Evolutionary conservation across 2,113 vertebrate species (phyloP), one percentile per base, ranked within the genome.

Genomic region (Heterochromis multidens): DNA sequence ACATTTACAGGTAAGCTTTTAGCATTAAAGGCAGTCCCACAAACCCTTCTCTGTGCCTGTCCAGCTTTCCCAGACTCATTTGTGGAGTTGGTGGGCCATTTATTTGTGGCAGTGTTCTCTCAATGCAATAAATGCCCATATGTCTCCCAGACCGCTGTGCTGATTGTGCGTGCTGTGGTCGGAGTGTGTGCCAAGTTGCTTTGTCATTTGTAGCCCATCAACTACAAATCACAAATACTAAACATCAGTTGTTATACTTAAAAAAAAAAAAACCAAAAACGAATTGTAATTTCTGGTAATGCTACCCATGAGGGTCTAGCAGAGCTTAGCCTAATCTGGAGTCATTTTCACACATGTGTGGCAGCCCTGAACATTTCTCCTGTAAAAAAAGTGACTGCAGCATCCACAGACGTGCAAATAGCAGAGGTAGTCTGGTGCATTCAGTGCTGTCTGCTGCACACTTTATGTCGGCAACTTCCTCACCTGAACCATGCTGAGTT

Each of bases 1-100:
- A 96, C 91, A 95, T 97, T 67, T 98, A 97, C 97, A 99, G 97
- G 97, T 97, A 98, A 98, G 97, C 94, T 7, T 52, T 70, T 21
- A 58, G 78, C 3, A 6, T 58, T 59, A 49, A 89, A 74, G 1
- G 67, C 67, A 72, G 67, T 72, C 67, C 67, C 31, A 43, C 43
- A 49, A 52, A 14, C 31, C 81, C 74, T 57, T 27, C 74, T 89
- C 40, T 82, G 79, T 93, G 27, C 54, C 77, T 65, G 17, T 80
- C 43, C 80, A 74, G 21, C 87, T 84, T 88, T 82, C 85, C 78
- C 79, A 57, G 23, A 74, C 72, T 82, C 83, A 81, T 87, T 63
- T 82, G 85, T 90, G 86, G 63, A 74, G 74, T 88, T 84, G 78
- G 74, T 88, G 79, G 79, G 59, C 54, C 78, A 56, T 90, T 82